Evolutionary conservation across 2,888 invertebrate genomes (phyloP).

Genomic region (Aphidius colemani): DNA sequence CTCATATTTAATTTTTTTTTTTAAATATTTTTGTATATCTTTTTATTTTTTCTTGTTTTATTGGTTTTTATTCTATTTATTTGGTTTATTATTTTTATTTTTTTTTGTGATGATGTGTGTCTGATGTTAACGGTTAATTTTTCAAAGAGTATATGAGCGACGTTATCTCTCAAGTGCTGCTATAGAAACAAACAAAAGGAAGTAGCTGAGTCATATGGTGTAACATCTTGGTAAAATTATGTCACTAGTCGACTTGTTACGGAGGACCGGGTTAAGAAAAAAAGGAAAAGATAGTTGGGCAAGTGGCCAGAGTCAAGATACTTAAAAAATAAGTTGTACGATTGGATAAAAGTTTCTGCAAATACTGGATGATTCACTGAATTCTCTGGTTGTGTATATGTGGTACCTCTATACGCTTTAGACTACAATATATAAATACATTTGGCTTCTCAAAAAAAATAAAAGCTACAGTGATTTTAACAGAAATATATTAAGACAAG

Average conservation of each 20-base stretch:
- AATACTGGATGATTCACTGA: constrained; percentile 49
- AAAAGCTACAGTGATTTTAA: constrained; percentile 28
- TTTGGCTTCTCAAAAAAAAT: too few species aligned
- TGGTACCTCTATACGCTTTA: too few species aligned
- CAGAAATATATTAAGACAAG: constrained; percentile 18
- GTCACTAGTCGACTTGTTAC: constrained; percentile 48
- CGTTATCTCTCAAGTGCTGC: neutral
- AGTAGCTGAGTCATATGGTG: constrained; percentile 51
- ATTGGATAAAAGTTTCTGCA: constrained; percentile 36
- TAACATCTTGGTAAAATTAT: constrained; percentile 53
- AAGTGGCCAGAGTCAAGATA: constrained; percentile 30
- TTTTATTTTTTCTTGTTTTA: neutral
- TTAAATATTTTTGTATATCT: neutral
- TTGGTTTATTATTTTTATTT: neutral
- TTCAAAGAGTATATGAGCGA: too few species aligned
- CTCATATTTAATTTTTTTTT: neutral
- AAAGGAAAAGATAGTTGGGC: constrained; percentile 21
- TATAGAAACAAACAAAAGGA: constrained; percentile 45
- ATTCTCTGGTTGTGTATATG: too few species aligned
- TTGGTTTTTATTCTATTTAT: neutral
- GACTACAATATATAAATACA: too few species aligned
- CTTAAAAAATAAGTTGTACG: constrained; percentile 28
- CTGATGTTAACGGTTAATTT: neutral
- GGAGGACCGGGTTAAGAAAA: constrained; percentile 35
- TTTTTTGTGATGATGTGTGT: constrained; percentile 1